Percentiles rank a stretch among this genome's conserved stretches.
Conservation (phyloP, 2,113 vertebrate species). For the Megatriorchis doriae region DNA sequence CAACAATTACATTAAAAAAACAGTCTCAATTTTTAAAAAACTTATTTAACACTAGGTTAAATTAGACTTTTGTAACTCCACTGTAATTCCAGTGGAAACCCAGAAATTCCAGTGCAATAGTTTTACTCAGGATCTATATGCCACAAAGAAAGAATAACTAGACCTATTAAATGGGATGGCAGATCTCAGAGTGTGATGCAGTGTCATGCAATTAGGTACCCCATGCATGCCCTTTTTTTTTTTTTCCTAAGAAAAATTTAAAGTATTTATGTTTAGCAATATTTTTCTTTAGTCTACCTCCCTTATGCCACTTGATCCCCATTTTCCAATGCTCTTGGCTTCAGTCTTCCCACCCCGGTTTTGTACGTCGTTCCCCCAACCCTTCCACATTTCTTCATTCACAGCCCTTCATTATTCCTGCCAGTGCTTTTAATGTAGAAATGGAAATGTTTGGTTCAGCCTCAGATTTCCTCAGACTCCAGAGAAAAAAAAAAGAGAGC, state of each 20-base stretch:
- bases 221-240: fast-evolving
- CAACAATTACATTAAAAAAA: neutral
- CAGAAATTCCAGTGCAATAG: neutral
- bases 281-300: neutral
- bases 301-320: neutral
- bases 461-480: neutral
- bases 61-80: neutral
- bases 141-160: neutral
- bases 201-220: neutral
- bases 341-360: neutral
- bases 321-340: neutral
- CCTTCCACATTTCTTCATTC: neutral
- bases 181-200: neutral
- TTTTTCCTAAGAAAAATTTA: fast-evolving
- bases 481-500: neutral
- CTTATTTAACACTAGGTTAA: neutral
- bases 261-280: neutral
- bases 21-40: neutral
- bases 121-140: neutral
- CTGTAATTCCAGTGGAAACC: neutral
- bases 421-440: neutral
- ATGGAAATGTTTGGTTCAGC: neutral
- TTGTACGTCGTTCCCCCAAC: neutral
- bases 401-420: neutral
- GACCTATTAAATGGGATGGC: neutral